Base-by-base conservation (phyloP, 2,888 invertebrate species). In the Nymphalis urticae region DNA sequence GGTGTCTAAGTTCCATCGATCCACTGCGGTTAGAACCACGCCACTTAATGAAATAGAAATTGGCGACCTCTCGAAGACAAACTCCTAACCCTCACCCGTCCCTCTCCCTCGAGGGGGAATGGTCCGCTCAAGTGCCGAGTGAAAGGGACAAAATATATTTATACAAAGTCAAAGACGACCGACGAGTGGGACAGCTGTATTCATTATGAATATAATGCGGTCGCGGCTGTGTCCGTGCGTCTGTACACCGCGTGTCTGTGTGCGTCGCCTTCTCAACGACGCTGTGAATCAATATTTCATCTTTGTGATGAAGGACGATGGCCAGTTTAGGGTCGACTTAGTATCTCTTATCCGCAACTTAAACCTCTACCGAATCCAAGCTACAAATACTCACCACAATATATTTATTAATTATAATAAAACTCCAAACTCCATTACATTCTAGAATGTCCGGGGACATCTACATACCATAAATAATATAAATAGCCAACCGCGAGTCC, bases 151-250 rank as follows among this genome's bases (percentile, higher is more conserved):
- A 87, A 92, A 89, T 87, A 91, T 92, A 89, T 91, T 92, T 92
- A 91, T 91, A 90, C 90, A 90, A 92, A 92, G 91, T 90, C 89
- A 90, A 92, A 92, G 92, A 92, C 90, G 90, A 84, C 87, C 84
- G 83, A 80, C 84, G 92, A 92, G 92, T 90, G 88, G 91, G 92
- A 92, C 87, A 87, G 92, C 90, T 89, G 88, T 92, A 92, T 91
- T 91, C 92, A 92, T 92, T 92, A 92, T 92, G 92, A 91, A 92
- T 92, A 92, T 92, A 92, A 92, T 90, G 91, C 86, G 89, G 90
- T 90, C 82, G 84, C 86, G 85, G 82, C 80, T 88, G 89, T 91
- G 91, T 90, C 88, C 85, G 91, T 90, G 89, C 85, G 87, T 88
- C 81, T 83, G 81, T 77, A 89, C 86, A 84, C 76, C 78, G 77